These are phyloP conservation scores for Brevipalpus yothersi DNA, from an alignment of 1,140 invertebrate genomes.

Conservation along the genomic window DNA sequence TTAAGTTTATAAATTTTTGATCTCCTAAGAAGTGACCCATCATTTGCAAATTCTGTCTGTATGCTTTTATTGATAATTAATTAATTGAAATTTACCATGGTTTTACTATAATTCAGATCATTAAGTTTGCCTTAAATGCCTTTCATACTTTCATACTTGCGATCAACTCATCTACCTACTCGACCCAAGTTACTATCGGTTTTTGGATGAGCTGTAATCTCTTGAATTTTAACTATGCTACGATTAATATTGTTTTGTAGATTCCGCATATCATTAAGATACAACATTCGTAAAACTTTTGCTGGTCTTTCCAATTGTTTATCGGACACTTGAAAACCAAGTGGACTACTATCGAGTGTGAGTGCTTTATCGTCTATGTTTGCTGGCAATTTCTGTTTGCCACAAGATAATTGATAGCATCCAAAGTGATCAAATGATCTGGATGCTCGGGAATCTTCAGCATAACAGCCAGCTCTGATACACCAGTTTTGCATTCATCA, in stretches of 20 bases:
- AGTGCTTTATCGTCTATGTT: slow-evolving; percentile 33
- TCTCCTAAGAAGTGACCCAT: too few species aligned
- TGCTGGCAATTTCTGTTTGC: neutral
- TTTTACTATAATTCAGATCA: neutral
- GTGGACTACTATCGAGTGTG: slow-evolving; percentile 33
- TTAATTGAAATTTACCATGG: too few species aligned
- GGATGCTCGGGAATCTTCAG: slow-evolving; percentile 53
- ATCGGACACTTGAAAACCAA: slow-evolving; percentile 37
- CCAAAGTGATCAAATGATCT: slow-evolving; percentile 46
- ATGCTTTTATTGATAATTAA: too few species aligned
- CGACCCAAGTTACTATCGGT: slow-evolving; percentile 80
- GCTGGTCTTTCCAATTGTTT: slow-evolving; percentile 44
- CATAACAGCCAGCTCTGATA: slow-evolving; percentile 44
- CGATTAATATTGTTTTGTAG: slow-evolving; percentile 87
- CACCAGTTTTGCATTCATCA: slow-evolving; percentile 52
- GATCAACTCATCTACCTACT: slow-evolving; percentile 35
- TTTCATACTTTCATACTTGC: too few species aligned
- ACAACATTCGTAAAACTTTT: slow-evolving; percentile 52
- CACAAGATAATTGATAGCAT: slow-evolving; percentile 18
- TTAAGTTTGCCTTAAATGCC: too few species aligned
- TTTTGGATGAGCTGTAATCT: slow-evolving; percentile 81
- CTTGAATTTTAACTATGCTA: slow-evolving; percentile 69
- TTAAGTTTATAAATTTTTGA: slow-evolving; percentile 26
- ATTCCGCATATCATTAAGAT: slow-evolving; percentile 66
- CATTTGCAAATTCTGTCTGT: too few species aligned